These are phyloP conservation scores for Paraplagusia blochii DNA, from an alignment of 2,113 vertebrate species.

Conservation along the genomic window DNA sequence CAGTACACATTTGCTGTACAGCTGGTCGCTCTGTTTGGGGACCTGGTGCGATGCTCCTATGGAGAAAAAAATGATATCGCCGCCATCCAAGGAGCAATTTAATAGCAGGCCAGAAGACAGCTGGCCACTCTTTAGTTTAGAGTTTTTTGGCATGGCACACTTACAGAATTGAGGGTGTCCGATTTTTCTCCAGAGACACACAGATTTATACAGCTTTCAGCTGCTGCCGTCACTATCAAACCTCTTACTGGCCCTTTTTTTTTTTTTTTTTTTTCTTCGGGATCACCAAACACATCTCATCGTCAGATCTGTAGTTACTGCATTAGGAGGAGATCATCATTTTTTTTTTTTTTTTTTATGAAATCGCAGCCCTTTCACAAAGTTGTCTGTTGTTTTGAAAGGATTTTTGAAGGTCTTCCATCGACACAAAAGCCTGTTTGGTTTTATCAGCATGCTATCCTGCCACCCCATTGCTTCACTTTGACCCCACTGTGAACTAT, in stretches of 20 bases:
- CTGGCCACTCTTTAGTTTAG: slow-evolving; percentile 82
- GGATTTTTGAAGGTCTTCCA: slow-evolving; percentile 73
- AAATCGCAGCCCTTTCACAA: slow-evolving; percentile 37
- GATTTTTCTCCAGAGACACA: slow-evolving; percentile 73
- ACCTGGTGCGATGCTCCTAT: slow-evolving; percentile 86
- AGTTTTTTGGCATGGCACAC: slow-evolving; percentile 79
- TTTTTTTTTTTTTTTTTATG: neutral
- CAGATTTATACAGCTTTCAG: slow-evolving; percentile 78
- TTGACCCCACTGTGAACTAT: slow-evolving; percentile 77
- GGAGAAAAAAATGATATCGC: slow-evolving; percentile 79
- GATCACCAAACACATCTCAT: slow-evolving; percentile 44
- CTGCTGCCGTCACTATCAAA: slow-evolving; percentile 70
- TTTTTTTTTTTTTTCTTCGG: slow-evolving; percentile 55
- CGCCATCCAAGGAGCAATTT: slow-evolving; percentile 81
- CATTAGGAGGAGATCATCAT: slow-evolving; percentile 1
- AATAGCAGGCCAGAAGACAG: slow-evolving; percentile 81
- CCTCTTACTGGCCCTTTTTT: slow-evolving; percentile 54
- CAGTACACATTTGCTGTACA: slow-evolving; percentile 92
- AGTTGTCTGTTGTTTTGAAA: slow-evolving; percentile 43
- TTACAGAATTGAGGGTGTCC: slow-evolving; percentile 77
- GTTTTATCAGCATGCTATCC: slow-evolving; percentile 71
- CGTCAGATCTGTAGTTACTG: slow-evolving; percentile 21
- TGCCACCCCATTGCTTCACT: slow-evolving; percentile 72
- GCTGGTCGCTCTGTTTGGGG: slow-evolving; percentile 95
- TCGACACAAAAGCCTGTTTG: slow-evolving; percentile 74